Evolutionary conservation across 2,888 invertebrate genomes (phyloP), one percentile per base, ranked within the genome.

Genomic region (Orchestes rusci): DNA sequence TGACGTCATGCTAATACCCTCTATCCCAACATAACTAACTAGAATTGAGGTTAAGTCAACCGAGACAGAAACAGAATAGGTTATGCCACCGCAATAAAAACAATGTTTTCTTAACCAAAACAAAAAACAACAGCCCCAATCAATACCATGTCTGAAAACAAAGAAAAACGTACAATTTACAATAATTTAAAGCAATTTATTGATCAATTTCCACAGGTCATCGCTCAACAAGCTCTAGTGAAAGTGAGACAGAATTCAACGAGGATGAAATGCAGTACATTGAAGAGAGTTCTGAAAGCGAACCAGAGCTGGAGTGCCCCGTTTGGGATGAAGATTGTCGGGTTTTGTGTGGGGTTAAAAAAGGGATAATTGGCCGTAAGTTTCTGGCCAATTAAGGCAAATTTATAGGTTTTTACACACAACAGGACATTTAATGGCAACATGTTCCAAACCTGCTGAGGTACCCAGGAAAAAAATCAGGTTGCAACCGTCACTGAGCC

Each of bases 261-360:
- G 42, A 46, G 12, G 34, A 42, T 16, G 42, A 42, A 37, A 39
- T 29, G 8, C 8, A 12, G 8, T 38, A 27, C n/a, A 8, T 16
- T 29, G 46, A 46, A 30, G 39, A 46, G 2, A 38, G 32, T 2
- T 47, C 39, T 15, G 47, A 47, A 43, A 47, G 47, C 30, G 65
- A 65, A 52, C 55, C 59, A 13, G 66, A 67, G 43, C 28, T 57
- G 23, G 63, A 65, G 27, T 64, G 65, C 52, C 59, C 59, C 37
- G 12, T 45, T 16, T 67, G 66, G 67, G 66, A 66, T 52, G 40
- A 55, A 23, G 64, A 65, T 45, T 63, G 61, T 48, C 53, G 53
- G 46, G 46, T 61, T 33, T 30, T 55, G 20, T 13, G 50, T 17
- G 47, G 8, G 10, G 5, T 36, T 34, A 15, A 15, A 16, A 37